Evolutionary conservation across 2,797 vertebrate species (phyloP).

Genomic region (Ctenochaetus hawaiiensis): DNA sequence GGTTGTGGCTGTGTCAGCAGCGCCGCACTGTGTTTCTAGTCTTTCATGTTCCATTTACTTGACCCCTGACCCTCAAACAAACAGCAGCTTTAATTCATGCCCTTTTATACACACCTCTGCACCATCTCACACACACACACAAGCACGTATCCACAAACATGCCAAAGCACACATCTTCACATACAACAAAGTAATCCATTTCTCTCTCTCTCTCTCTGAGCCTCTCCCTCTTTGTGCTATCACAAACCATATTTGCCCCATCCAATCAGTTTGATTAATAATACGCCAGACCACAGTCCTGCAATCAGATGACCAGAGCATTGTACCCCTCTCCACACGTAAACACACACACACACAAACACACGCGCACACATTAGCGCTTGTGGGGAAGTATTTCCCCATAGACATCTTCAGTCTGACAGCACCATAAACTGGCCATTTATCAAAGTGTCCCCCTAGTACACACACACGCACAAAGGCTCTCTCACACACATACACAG

Average conservation of each 20-base stretch:
- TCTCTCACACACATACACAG: no score
- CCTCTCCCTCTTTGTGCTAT: slow-evolving; percentile 88
- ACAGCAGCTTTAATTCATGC: slow-evolving; percentile 64
- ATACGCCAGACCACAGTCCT: slow-evolving; percentile 88
- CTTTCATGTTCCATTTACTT: slow-evolving; percentile 87
- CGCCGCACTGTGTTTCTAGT: slow-evolving; percentile 71
- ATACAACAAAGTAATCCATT: slow-evolving; percentile 78
- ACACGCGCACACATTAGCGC: slow-evolving; percentile 61
- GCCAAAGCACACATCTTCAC: slow-evolving; percentile 52
- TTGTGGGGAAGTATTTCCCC: slow-evolving; percentile 89
- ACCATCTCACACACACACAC: slow-evolving; percentile 39
- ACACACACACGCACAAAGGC: slow-evolving; percentile 13
- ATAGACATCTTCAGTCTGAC: slow-evolving; percentile 89
- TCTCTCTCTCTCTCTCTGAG: slow-evolving; percentile 82
- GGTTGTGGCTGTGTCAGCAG: slow-evolving; percentile 81
- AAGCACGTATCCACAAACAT: slow-evolving; percentile 25
- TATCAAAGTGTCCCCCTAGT: slow-evolving; percentile 90
- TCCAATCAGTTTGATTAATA: slow-evolving; percentile 97
- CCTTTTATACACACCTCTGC: slow-evolving; percentile 61
- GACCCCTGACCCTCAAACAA: slow-evolving; percentile 79
- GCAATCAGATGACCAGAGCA: slow-evolving; percentile 91
- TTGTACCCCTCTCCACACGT: slow-evolving; percentile 57
- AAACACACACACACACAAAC: slow-evolving; percentile 47
- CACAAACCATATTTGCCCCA: slow-evolving; percentile 91
- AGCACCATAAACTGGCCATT: slow-evolving; percentile 94